A percentile compares a stretch with the other conserved stretches of the same genome.
Evolutionary conservation across 1,140 invertebrate genomes (phyloP).

Genomic region (Holcopasites calliopsidis): DNA sequence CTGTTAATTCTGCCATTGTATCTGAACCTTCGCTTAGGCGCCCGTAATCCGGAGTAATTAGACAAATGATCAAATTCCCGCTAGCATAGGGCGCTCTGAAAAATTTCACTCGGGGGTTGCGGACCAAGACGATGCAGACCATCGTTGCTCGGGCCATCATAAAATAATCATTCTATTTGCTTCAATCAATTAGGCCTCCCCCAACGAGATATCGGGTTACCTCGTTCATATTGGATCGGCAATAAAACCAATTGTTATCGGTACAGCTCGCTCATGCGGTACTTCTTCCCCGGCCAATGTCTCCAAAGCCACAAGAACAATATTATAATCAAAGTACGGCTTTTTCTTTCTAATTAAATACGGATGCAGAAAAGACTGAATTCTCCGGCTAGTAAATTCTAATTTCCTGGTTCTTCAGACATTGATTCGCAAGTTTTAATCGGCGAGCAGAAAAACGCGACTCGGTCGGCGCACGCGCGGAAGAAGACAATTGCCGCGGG

Average conservation of each 20-base stretch:
- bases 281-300: background rate
- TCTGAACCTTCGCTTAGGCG: conserved; percentile 4
- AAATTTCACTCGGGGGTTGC: background rate
- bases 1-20: conserved; percentile 34
- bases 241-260: conserved; percentile 39
- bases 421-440: conserved; percentile 46
- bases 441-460: conserved; percentile 22
- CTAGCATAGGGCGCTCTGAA: background rate
- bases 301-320: no score
- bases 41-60: conserved; percentile 22
- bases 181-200: conserved; percentile 55
- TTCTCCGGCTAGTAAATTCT: no score
- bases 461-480: conserved; percentile 30
- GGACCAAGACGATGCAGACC: background rate
- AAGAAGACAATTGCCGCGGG: conserved; percentile 69
- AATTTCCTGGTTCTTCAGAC: background rate
- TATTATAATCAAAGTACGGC: no score
- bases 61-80: conserved; percentile 9
- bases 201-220: conserved; percentile 58
- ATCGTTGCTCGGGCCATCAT: conserved; percentile 3
- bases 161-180: conserved; percentile 56
- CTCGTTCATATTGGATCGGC: conserved; percentile 39
- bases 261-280: conserved; percentile 29
- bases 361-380: no score
- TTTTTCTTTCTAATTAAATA: no score